Evolutionary conservation across 2,888 invertebrate species (phyloP), one percentile per base, ranked within the genome.

Genomic region (Abscondita cerata): DNA sequence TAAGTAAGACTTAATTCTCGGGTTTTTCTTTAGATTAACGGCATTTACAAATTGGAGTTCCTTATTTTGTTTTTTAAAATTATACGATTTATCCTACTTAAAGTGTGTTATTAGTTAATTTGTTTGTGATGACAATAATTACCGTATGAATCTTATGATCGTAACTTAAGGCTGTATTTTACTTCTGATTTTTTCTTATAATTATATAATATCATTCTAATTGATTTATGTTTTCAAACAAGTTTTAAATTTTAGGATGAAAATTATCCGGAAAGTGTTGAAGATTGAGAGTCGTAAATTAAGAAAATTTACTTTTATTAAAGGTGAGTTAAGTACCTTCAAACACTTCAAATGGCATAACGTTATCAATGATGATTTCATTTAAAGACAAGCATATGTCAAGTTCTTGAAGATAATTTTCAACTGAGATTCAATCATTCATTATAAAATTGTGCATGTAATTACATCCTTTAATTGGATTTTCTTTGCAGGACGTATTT

Each of bases 141-240:
- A 62, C 62, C 62, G 62, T 62, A 25, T 62, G 58, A 62, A 46
- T 16, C 5, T 38, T 73, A 71, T 58, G 64, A 64, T 60, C 52
- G 46, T 47, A 60, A 44, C 47, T 55, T n/a, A 40, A 46, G 64
- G 59, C 59, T 59, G 55, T 25, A 34, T 44, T 44, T 34, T 12
- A n/a, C 9, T 34, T n/a, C 46, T 46, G 46, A 19, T 47, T 31
- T 20, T n/a, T 4, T 54, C 6, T 18, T 6, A 2, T 47, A 53
- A 20, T 25, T 36, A 50, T 18, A 33, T 9, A 18, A 12, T 55
- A 36, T n/a, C n/a, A 36, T 38, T 56, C 12, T 15, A 20, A 4
- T 31, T 46, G 16, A 16, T 31, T 15, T n/a, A 2, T 25, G 25
- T 25, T 4, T 25, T 25, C 25, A 4, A 25, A 25, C 6, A 25